Evolutionary conservation across 1,140 invertebrate species (phyloP), one percentile per base, ranked within the genome.

Genomic region (Macrostomum lignano): DNA sequence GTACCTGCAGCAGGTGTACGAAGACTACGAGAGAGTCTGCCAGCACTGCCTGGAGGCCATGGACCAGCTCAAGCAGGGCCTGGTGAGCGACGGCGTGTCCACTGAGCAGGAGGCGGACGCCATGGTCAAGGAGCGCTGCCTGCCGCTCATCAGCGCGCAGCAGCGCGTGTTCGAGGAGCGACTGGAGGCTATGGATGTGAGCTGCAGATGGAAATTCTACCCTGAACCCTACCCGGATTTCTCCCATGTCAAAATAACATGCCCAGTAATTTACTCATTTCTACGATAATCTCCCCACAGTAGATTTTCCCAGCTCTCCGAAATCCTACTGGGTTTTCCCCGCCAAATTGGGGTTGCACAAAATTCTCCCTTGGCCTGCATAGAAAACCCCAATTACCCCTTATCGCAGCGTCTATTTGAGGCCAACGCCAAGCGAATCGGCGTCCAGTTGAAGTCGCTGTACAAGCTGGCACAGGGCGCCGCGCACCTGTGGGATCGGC

Each of bases 401-500:
- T n/a, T 14, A 6, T 35, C 33, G 10, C 10, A 7, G 19, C 10
- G 7, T 29, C 9, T 15, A 29, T 30, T 13, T 3, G n/a, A 30
- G n/a, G n/a, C 17, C 13, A 24, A 33, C 7, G 21, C 11, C 19
- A 13, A 7, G 15, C 6, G 11, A 32, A 25, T 23, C 5, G 19
- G 19, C 24, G 17, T 2, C 4, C 37, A 46, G 32, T 33, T 55
- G 15, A 47, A 46, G 22, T 42, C 43, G 2, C 32, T 57, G 26
- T 57, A 55, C 37, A 55, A 51, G 41, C 55, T 44, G 42, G 38
- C 45, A 13, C 52, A 55, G 36, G 50, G 49, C 2, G 41, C 44
- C n/a, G 49, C 51, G 1, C 51, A 58, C 36, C 36, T 51, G 5
- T 58, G 54, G 54, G 54, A 58, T 36, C 36, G 51, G 5, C 54